These are phyloP conservation scores for Parnassius glacialis DNA, from an alignment of 2,888 invertebrate species.

Conservation along the genomic window DNA sequence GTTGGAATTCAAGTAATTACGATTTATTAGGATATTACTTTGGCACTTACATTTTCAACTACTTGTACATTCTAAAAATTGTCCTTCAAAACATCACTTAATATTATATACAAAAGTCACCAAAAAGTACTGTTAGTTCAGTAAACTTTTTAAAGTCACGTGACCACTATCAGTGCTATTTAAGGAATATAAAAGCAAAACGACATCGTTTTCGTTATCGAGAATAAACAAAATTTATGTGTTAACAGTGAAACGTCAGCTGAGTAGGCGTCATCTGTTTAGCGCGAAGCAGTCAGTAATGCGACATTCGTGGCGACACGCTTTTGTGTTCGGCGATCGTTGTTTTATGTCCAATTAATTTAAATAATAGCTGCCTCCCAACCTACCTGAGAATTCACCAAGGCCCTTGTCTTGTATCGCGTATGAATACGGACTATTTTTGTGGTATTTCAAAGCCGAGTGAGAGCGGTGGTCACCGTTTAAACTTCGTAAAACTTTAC, in stretches of 20 bases:
- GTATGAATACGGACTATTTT: conserved; percentile 27
- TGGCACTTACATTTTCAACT: no score
- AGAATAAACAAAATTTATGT: conserved; percentile 22
- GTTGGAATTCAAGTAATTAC: no score
- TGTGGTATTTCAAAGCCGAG: conserved; percentile 25
- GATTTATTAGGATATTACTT: no score
- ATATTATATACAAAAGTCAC: no score
- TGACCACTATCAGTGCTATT: no score
- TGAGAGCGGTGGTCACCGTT: conserved; percentile 20
- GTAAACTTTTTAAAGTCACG: no score
- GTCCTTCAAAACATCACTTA: no score
- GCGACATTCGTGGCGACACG: conserved; percentile 59
- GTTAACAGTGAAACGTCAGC: conserved; percentile 23
- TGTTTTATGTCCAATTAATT: conserved; percentile 78
- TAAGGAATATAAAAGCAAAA: no score
- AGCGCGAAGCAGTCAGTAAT: conserved; percentile 22
- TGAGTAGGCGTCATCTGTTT: conserved; percentile 25
- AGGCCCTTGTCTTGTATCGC: conserved; percentile 25
- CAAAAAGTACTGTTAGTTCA: no score
- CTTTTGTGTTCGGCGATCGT: conserved; percentile 57
- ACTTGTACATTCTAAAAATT: no score
- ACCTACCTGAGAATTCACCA: conserved; percentile 57
- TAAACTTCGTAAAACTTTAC: conserved; percentile 28
- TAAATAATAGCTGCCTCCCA: conserved; percentile 73
- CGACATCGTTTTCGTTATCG: conserved; percentile 5